Evolutionary conservation across 2,113 vertebrate genomes (phyloP).

Genomic region (Anolis carolinensis): DNA sequence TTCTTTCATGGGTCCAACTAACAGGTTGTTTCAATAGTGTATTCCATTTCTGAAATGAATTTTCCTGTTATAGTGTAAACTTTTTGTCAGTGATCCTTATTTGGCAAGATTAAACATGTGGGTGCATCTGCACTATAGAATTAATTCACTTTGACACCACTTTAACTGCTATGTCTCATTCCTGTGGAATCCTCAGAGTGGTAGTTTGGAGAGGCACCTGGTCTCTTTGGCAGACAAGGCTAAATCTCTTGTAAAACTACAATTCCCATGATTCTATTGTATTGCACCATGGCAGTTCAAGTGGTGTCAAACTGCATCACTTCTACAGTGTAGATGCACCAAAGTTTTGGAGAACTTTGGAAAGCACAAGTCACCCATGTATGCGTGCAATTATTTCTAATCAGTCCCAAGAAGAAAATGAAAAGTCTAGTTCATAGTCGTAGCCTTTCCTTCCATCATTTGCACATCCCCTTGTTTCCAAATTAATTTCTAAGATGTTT

Average conservation of each 20-base stretch:
- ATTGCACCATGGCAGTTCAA: too few relatives aligned
- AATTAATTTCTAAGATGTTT: conserved; percentile 13
- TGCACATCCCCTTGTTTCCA: neutral
- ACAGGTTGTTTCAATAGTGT: neutral
- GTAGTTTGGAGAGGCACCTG: too few relatives aligned
- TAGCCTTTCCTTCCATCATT: fast-evolving
- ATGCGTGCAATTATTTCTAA: neutral
- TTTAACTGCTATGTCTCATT: too few relatives aligned
- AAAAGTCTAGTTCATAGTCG: neutral
- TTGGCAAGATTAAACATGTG: neutral
- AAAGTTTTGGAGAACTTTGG: neutral
- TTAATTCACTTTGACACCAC: too few relatives aligned
- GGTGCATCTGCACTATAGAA: too few relatives aligned
- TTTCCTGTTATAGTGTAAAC: neutral
- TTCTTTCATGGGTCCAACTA: neutral
- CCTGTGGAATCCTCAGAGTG: too few relatives aligned
- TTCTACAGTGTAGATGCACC: neutral
- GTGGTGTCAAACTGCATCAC: too few relatives aligned
- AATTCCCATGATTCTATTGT: too few relatives aligned
- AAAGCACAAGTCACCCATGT: neutral
- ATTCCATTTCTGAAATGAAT: neutral
- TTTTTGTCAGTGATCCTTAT: neutral
- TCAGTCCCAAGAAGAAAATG: neutral
- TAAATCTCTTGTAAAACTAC: too few relatives aligned
- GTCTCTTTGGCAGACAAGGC: too few relatives aligned